Base-by-base conservation (phyloP, 2,888 invertebrate species). In the Xanthia togata region DNA sequence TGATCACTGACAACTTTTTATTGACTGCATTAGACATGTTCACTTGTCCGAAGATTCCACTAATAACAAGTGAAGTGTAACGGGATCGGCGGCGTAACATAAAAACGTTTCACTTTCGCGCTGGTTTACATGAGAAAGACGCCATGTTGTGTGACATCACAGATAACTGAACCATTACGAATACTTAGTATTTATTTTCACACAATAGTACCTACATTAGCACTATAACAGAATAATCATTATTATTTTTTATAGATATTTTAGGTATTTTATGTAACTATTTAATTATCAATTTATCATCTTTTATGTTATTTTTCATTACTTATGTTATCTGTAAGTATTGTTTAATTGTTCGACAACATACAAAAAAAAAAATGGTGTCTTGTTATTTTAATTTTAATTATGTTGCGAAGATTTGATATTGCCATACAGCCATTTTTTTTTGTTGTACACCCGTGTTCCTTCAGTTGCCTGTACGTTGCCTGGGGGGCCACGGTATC, bases 71-170 rank as follows among this genome's bases (percentile, higher is more conserved):
- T 81, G 71, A 79, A 70, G 83, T 83, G 84, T 81, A 81, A 73
- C 86, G 67, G 63, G 73, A 70, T 63, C 75, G 68, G 63, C 77
- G 74, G 63, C 77, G 74, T 77, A 75, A 83, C 69, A 65, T 77
- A 80, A 76, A 59, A 81, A 59, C 65, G 73, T 85, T 87, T 85
- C 76, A 78, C 87, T 85, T 87, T 84, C 78, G 41, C 79, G 73
- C 78, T 81, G 64, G 70, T 65, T 77, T 78, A 76, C 78, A 55
- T 44, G 78, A 83, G 78, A 80, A 71, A 70, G 63, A 75, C 69
- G 73, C 79, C 67, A 76, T 81, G 44, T 79, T 78, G 17, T 20
- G 38, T 85, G 81, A 63, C 79, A 71, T 81, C 78, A 85, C 41
- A 73, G 79, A 71, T 81, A 74, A 76, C 64, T 81, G 57, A 70